Evolutionary conservation across 2,113 vertebrate genomes (phyloP), one percentile per base, ranked within the genome.

Genomic region (Pituophis catenifer): DNA sequence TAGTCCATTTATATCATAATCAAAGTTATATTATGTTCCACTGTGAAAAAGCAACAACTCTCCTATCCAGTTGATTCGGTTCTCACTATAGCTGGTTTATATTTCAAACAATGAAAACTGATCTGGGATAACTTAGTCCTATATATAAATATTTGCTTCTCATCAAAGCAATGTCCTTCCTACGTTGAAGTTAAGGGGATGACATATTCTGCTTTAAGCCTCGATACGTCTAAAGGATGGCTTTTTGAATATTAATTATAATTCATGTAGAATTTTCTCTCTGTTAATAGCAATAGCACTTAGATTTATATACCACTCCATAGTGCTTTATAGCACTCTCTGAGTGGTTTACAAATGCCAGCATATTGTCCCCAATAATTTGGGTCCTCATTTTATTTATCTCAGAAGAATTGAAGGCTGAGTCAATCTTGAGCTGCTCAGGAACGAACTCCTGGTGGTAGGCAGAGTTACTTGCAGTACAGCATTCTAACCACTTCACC

Each of bases 191-290:
- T 81, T 38, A 81, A 38, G 15, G n/a, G n/a, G 15, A 38, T 38
- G 17, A 81, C 15, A 8, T 81, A 81, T 38, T 38, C 15, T 81
- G 7, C 33, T 38, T 38, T 19, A 38, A 81, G 33, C 70, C n/a
- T 38, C 1, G n/a, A 81, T 81, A 38, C 1, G 3, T 38, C 17
- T 38, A 19, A 75, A 75, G n/a, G 33, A 81, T 38, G 17, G 70
- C 33, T 81, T 38, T 81, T 33, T 81, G n/a, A 38, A 81, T n/a
- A 23, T 91, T 85, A 33, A 81, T 94, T 95, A 50, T 90, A 24
- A 93, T 92, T 75, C 91, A 9, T 57, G 57, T 1, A 1, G 58
- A 55, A 53, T 13, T 5, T 89, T 75, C 50, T 58, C 93, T 50
- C 15, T 24, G 58, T 17, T 50, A 92, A 94, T 93, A 11, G 21